Evolutionary conservation across 2,888 invertebrate genomes (phyloP), one percentile per base, ranked within the genome.

Genomic region (Noctua comes): DNA sequence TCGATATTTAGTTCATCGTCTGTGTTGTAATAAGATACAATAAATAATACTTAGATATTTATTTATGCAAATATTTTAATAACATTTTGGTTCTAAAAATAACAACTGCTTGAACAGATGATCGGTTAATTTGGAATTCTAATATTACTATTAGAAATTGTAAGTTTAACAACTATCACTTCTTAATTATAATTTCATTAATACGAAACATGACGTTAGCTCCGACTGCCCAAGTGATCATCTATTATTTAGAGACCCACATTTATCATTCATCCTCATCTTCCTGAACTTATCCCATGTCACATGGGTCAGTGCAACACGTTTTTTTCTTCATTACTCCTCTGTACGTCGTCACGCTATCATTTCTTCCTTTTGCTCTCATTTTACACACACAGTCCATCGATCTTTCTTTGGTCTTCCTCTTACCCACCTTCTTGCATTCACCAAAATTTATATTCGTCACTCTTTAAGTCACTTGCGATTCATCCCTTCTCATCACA

Each of bases 101-200:
- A 71, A 51, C 16, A 43, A 46, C n/a, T 18, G 11, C 18, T 6
- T 1, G 1, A 31, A 31, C 31, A 3, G 31, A 31, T 36, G 11
- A 24, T 40, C 27, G 11, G 11, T 43, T 68, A 13, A n/a, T 46
- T 46, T n/a, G 6, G 36, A 36, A 36, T 40, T 40, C 5, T 36
- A 36, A 69, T 70, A 36, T n/a, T 70, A 36, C 21, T 11, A 70
- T 31, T 16, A 73, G 31, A 46, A 46, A 70, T 46, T 73, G 18
- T 69, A 21, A 48, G 13, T 18, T 62, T 0, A 18, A 62, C 8
- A 18, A 31, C 62, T 31, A 31, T 31, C 59, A 18, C 27, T 31
- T 62, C 31, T 18, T 36, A 36, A 62, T 54, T 6, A 51, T 59
- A 31, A 31, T 31, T 31, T 31, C 31, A 31, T 31, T 31, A 31